Base-by-base conservation (phyloP, 2,797 vertebrate species). In the Mus spretus region DNA sequence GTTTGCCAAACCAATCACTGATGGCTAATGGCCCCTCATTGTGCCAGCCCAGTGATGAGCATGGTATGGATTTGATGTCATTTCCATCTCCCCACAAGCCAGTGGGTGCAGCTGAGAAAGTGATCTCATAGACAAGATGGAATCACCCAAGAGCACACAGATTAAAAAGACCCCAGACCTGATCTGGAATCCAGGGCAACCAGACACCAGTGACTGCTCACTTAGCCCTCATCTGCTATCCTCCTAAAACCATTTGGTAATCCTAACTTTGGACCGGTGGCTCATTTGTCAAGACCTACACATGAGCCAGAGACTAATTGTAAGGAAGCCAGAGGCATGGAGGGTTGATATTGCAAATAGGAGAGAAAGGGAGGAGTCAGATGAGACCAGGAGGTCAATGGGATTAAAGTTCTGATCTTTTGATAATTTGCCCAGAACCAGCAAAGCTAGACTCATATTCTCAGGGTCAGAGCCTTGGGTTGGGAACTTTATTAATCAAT, bases 1-100 rank as follows among this genome's bases (percentile, higher is more conserved):
- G 7, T 59, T 96, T 94, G 94, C 83, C 77, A 91, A 81, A 67
- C 63, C 72, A 80, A 79, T 89, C 89, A 74, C 44, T 31, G 65
- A 55, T 83, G 50, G 50, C 37, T 89, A 65, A 86, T 6, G 50
- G 53, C 7, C 77, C 40, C 84, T 93, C 17, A 7, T 4, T 57
- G 12, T 83, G 72, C n/a, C 77, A 83, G 44, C 55, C n/a, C 78
- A 15, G 53, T 77, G 87, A 50, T 79, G 72, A 79, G 40, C 1
- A 0, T 1, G 40, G n/a, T 70, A n/a, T 28, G 34, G 8, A 13
- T 47, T 19, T 92, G 44, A 92, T 7, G 61, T 85, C 37, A 72
- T 79, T 83, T 92, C 80, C 70, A 55, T 17, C 63, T 83, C 50
- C 37, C 34, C 15, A 34, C 13, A 90, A 72, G 37, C 63, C 65